These are phyloP conservation scores for Proterorhinus semilunaris DNA, from an alignment of 2,113 vertebrate genomes.

Conservation along the genomic window DNA sequence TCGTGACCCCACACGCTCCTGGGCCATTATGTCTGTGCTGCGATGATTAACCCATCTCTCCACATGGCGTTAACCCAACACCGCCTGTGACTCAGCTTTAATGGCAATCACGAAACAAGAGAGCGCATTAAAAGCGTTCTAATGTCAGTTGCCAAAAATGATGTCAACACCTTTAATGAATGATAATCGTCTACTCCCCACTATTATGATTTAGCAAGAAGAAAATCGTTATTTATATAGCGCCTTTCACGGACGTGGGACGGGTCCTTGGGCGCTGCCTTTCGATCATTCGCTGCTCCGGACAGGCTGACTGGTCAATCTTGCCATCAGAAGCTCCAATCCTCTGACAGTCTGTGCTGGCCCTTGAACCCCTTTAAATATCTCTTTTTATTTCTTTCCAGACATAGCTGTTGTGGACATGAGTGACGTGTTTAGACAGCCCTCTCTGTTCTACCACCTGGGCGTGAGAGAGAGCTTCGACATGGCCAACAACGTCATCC, in stretches of 20 bases:
- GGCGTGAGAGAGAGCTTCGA: slow-evolving; percentile 94
- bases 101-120: slow-evolving; percentile 13
- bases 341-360: not conserved
- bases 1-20: not conserved
- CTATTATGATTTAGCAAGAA: not conserved
- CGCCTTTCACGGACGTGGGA: too few relatives aligned
- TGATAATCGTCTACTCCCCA: not conserved
- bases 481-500: slow-evolving; percentile 95
- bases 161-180: not conserved
- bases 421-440: slow-evolving; percentile 90
- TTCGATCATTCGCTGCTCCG: too few relatives aligned
- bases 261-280: too few relatives aligned
- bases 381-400: slow-evolving; percentile 59
- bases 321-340: not conserved
- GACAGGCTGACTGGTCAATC: too few relatives aligned
- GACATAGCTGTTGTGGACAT: slow-evolving; percentile 96
- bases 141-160: not conserved
- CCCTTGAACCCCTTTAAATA: not conserved
- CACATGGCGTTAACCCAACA: not conserved
- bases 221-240: too few relatives aligned
- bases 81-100: not conserved
- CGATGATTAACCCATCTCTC: slow-evolving; percentile 8
- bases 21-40: not conserved
- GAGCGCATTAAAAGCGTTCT: not conserved
- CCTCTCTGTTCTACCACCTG: slow-evolving; percentile 93